Conservation (phyloP, 2,113 vertebrate species). For the rat (Rattus norvegicus) region GRCr8 NC_086024.1:132965501-132966000, state of each 20-base stretch:
- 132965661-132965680: neutral
- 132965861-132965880: fast-evolving
- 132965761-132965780: neutral
- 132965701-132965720: neutral
- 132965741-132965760: neutral
- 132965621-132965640: neutral
- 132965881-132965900: too few relatives aligned
- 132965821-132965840: neutral
- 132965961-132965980: neutral
- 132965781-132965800: neutral
- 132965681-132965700: fast-evolving
- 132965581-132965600: neutral
- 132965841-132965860: neutral
- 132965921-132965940: neutral
- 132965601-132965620: neutral
- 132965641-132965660: neutral
- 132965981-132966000: neutral
- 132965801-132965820: fast-evolving
- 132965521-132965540: neutral
- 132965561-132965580: neutral
- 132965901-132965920: neutral
- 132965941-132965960: neutral
- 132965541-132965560: neutral
- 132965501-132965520: neutral
- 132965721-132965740: neutral